These are phyloP conservation scores for Acleris cristana DNA, from an alignment of 2,888 invertebrate species.

Conservation along the genomic window DNA sequence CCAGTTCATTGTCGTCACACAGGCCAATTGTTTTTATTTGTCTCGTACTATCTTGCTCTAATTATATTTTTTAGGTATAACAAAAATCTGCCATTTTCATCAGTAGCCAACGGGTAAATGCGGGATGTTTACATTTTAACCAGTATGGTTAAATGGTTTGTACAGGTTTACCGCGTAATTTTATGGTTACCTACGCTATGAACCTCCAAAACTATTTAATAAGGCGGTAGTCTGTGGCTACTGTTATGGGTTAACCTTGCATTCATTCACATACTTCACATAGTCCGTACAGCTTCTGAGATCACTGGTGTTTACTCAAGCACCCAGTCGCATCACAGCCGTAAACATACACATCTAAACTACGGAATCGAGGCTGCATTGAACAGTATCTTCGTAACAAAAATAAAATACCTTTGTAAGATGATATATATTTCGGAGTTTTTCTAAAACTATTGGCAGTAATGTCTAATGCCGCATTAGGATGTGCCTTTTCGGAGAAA, in stretches of 20 bases:
- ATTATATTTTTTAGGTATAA: slow-evolving; percentile 3
- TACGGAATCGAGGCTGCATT: too few relatives aligned
- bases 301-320: slow-evolving; percentile 25
- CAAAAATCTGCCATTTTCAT: slow-evolving; percentile 1
- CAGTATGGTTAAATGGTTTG: too few relatives aligned
- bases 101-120: neutral
- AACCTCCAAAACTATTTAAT: slow-evolving; percentile 12
- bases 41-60: slow-evolving; percentile 9
- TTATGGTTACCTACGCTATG: too few relatives aligned
- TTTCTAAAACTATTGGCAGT: too few relatives aligned
- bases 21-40: slow-evolving; percentile 21
- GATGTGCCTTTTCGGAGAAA: too few relatives aligned
- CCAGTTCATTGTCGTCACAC: slow-evolving; percentile 59
- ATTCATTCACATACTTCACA: slow-evolving; percentile 18
- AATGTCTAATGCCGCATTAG: too few relatives aligned
- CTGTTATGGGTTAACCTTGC: slow-evolving; percentile 22
- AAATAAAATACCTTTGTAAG: too few relatives aligned
- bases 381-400: too few relatives aligned
- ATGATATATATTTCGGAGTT: too few relatives aligned
- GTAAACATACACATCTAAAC: slow-evolving; percentile 2
- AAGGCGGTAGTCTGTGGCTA: slow-evolving; percentile 5
- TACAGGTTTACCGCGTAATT: too few relatives aligned
- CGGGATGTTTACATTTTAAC: too few relatives aligned
- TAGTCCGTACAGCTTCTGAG: slow-evolving; percentile 21
- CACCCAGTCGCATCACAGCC: slow-evolving; percentile 18